Evolutionary conservation across 1,140 invertebrate species (phyloP).

Genomic region (Scaptomyza pallida): DNA sequence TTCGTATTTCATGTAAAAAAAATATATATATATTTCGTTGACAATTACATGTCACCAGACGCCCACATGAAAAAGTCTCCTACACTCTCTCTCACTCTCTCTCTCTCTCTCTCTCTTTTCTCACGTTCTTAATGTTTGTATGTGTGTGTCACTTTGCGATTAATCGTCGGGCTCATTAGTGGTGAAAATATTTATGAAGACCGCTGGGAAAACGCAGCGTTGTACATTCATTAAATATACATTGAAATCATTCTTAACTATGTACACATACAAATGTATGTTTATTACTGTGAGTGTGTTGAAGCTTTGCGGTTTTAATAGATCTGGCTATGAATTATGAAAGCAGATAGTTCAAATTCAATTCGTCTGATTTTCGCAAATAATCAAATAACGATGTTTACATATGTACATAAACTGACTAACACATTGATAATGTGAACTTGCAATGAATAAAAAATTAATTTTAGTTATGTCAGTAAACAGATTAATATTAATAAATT

Average conservation of each 20-base stretch:
- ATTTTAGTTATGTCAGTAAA: too few species aligned
- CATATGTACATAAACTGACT: too few species aligned
- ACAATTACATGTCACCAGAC: constrained; percentile 65
- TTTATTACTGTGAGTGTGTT: background rate
- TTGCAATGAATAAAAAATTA: too few species aligned
- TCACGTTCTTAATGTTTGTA: constrained; percentile 12
- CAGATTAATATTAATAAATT: too few species aligned
- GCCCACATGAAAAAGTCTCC: constrained; percentile 24
- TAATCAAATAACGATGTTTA: too few species aligned
- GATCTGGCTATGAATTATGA: constrained; percentile 10
- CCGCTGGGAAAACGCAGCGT: constrained; percentile 51
- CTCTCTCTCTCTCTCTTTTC: background rate
- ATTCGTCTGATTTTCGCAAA: background rate
- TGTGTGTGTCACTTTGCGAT: constrained; percentile 61
- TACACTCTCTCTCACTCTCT: background rate
- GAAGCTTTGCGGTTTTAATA: constrained; percentile 10
- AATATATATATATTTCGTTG: constrained; percentile 54
- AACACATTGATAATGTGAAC: too few species aligned
- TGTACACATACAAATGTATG: constrained; percentile 2
- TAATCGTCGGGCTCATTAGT: constrained; percentile 76
- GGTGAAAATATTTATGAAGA: constrained; percentile 77
- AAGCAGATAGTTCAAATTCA: constrained; percentile 1
- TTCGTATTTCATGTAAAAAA: constrained; percentile 42
- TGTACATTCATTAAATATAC: constrained; percentile 55
- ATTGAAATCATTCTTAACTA: constrained; percentile 45